Percentiles rank a stretch among this genome's conserved stretches.
Conservation (phyloP, 2,113 vertebrate species). For the Gnathonemus echidnorhynchus region DNA sequence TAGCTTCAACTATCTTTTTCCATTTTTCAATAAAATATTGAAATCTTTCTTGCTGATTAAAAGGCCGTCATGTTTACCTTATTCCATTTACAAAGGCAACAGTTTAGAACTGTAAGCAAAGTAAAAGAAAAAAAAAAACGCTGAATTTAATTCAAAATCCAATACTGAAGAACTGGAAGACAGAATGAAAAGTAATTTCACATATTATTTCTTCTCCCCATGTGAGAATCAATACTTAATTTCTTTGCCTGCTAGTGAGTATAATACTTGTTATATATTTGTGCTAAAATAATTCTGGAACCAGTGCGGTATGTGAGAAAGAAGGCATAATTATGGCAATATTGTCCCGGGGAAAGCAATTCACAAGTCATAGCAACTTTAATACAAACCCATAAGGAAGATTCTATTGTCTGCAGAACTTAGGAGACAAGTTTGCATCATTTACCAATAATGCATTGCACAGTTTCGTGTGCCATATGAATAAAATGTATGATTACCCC, state of each 20-base stretch:
- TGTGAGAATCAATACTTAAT: slow-evolving; percentile 62
- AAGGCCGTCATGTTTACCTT: neutral
- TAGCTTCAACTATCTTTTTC: neutral
- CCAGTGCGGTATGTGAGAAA: neutral
- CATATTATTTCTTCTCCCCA: slow-evolving; percentile 22
- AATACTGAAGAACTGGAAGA: neutral
- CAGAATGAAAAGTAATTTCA: slow-evolving; percentile 23
- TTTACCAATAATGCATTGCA: neutral
- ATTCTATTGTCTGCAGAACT: neutral
- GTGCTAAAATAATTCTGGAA: slow-evolving; percentile 28
- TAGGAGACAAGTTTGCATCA: neutral
- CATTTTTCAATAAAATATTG: neutral
- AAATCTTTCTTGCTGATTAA: neutral
- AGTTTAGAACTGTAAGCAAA: neutral
- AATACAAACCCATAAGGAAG: neutral
- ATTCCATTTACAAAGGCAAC: neutral
- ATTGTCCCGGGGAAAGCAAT: neutral
- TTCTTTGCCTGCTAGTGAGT: slow-evolving; percentile 56
- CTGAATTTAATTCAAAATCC: slow-evolving; percentile 10
- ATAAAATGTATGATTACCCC: neutral
- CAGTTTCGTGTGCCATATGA: neutral
- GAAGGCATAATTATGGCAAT: neutral
- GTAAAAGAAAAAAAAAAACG: neutral
- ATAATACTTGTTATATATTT: slow-evolving; percentile 51
- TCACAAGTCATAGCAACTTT: neutral